A percentile compares a stretch with the other conserved stretches of the same genome.
phyloP scores from a whole-genome alignment of 2,113 vertebrate genomes.

The Camelus dromedarius region DNA sequence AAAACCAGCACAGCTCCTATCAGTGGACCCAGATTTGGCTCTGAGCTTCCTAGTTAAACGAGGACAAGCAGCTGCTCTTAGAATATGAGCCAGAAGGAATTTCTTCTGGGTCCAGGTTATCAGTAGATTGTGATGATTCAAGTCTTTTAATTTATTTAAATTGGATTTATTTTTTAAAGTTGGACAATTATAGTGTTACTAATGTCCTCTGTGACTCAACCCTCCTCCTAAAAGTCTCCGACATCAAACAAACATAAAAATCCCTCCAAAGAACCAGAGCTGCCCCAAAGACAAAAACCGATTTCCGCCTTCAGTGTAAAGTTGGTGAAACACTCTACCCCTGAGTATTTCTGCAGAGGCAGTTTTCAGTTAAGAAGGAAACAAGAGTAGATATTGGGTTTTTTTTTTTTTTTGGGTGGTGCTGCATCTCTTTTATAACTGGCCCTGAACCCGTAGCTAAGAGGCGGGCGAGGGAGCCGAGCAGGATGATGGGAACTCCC shows the following conservation, averaged over 20 bases:
- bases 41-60: not conserved
- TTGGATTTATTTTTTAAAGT: not conserved
- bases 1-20: not conserved
- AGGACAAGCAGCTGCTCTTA: not conserved
- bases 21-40: not conserved
- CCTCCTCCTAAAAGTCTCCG: not conserved
- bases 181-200: not conserved
- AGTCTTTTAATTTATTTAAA: constrained; percentile 3
- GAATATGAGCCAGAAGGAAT: not conserved
- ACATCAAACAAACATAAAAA: not conserved
- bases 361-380: not conserved
- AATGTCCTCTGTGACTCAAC: not conserved
- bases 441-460: not conserved
- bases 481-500: not conserved
- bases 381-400: not conserved
- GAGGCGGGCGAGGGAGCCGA: not conserved
- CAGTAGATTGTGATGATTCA: not conserved
- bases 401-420: not conserved
- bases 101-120: not conserved
- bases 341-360: not conserved
- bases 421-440: not conserved
- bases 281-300: not conserved
- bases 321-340: not conserved
- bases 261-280: not conserved
- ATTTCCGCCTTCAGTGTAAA: not conserved